phyloP scores from a whole-genome alignment of 2,113 vertebrate species.

The Microtus richardsoni region DNA sequence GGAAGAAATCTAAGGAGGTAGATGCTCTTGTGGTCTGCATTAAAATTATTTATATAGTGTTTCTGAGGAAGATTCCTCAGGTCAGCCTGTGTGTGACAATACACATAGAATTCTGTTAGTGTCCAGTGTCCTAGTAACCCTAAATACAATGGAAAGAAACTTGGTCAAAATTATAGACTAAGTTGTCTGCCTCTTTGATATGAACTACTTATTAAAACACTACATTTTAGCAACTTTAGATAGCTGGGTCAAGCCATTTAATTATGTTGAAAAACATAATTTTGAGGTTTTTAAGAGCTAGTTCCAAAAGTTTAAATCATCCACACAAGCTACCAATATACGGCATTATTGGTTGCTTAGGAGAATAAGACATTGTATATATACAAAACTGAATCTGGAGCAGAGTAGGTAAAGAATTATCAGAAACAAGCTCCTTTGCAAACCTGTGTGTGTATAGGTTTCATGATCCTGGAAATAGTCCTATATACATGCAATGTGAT shows the following conservation, averaged over 20 bases:
- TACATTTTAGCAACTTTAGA: constrained; percentile 65
- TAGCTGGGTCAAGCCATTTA: constrained; percentile 61
- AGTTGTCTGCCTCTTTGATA: constrained; percentile 27
- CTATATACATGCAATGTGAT: neutral
- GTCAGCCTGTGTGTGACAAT: neutral
- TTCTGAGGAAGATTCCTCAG: neutral
- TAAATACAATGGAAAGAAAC: constrained; percentile 47
- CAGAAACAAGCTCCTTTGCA: constrained; percentile 7
- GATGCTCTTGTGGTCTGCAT: neutral
- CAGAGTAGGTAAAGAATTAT: neutral
- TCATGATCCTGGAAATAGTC: constrained; percentile 1
- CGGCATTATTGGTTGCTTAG: no score
- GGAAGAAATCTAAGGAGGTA: neutral
- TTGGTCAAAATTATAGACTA: constrained; percentile 43
- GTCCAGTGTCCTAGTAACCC: neutral
- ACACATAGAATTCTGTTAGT: neutral
- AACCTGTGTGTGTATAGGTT: neutral
- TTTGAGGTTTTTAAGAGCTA: constrained; percentile 58
- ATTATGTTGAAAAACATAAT: constrained; percentile 62
- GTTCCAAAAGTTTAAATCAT: constrained; percentile 58
- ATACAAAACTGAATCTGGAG: no score
- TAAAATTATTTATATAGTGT: neutral
- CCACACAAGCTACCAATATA: no score
- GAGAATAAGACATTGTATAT: no score
- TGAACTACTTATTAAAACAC: constrained; percentile 54